phyloP scores from a whole-genome alignment of 2,888 invertebrate genomes.

The Acronicta leporina region DNA sequence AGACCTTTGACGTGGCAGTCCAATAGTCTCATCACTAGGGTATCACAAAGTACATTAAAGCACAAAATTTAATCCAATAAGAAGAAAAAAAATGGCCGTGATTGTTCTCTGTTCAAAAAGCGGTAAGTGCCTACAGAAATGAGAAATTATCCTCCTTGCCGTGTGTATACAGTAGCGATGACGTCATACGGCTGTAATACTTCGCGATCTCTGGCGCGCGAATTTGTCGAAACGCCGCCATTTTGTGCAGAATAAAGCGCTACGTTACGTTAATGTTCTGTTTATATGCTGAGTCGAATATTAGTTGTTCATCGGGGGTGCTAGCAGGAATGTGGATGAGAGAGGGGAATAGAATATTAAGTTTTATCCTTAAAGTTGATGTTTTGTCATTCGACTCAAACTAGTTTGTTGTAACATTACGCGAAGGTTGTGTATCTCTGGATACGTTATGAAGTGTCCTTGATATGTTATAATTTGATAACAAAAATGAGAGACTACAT shows the following conservation, averaged over 20 bases:
- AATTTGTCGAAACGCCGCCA: conserved; percentile 57
- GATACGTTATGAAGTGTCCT: no score
- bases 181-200: conserved; percentile 54
- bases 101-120: conserved; percentile 15
- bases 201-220: conserved; percentile 49
- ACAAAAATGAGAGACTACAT: no score
- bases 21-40: no score
- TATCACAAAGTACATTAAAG: no score
- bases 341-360: background rate
- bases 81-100: no score
- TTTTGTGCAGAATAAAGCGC: conserved; percentile 53
- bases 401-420: no score
- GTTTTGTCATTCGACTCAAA: conserved; percentile 2
- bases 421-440: no score
- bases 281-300: conserved; percentile 28
- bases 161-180: conserved; percentile 36
- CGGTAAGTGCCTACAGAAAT: background rate
- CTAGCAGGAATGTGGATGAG: conserved; percentile 10
- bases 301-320: conserved; percentile 39
- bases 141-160: conserved; percentile 20
- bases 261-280: conserved; percentile 39
- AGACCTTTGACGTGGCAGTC: no score
- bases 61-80: no score
- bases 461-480: no score
- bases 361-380: conserved; percentile 8